Percentiles rank a stretch among this genome's conserved stretches.
phyloP scores from a whole-genome alignment of 2,888 invertebrate species.

The Scaptomyza reducta region DNA sequence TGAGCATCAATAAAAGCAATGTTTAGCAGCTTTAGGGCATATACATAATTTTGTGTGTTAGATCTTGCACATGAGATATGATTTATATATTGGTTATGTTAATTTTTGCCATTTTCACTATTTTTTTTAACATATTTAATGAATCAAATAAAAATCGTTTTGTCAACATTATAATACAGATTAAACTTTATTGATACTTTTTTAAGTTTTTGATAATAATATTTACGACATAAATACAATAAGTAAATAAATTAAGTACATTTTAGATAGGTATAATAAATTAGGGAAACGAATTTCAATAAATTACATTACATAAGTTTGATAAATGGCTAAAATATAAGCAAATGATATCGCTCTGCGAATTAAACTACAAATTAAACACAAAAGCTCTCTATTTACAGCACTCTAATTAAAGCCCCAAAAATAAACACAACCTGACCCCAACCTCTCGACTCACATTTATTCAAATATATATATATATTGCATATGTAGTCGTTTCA shows the following conservation, averaged over 20 bases:
- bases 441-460: slow-evolving; percentile 11
- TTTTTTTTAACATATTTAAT: no score
- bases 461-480: slow-evolving; percentile 18
- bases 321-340: slow-evolving; percentile 73
- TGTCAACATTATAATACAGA: slow-evolving; percentile 1
- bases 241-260: slow-evolving; percentile 38
- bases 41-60: no score
- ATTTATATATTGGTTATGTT: no score
- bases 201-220: slow-evolving; percentile 46
- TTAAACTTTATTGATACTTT: slow-evolving; percentile 52
- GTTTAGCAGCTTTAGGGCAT: background rate
- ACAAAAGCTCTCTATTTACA: slow-evolving; percentile 68
- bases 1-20: background rate
- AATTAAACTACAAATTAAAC: slow-evolving; percentile 67
- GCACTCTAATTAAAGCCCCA: slow-evolving; percentile 63
- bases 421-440: slow-evolving; percentile 17
- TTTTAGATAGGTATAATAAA: slow-evolving; percentile 43
- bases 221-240: slow-evolving; percentile 45
- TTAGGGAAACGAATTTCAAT: slow-evolving; percentile 28
- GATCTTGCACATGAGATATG: background rate
- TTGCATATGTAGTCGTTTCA: slow-evolving; percentile 11
- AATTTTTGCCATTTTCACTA: no score
- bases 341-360: slow-evolving; percentile 43
- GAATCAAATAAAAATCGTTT: slow-evolving; percentile 3
- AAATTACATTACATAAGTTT: slow-evolving; percentile 47